Evolutionary conservation across 2,113 vertebrate species (phyloP).

Genomic region (Columbina picui): DNA sequence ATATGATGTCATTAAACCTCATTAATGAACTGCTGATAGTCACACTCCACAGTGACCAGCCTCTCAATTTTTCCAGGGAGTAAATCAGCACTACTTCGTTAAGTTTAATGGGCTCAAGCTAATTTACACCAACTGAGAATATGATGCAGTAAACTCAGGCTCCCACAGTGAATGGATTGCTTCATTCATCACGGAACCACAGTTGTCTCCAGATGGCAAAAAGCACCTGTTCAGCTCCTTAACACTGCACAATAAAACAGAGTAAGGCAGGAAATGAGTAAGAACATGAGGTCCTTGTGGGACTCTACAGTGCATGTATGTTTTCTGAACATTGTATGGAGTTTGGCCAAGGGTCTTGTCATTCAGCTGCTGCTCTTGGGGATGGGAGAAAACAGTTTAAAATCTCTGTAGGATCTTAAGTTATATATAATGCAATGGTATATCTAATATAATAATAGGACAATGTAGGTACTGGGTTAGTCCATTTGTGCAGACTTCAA

Average conservation of each 20-base stretch:
- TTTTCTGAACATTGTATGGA: not conserved
- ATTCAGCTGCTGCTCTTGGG: not conserved
- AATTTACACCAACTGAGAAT: not conserved
- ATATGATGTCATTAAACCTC: not conserved
- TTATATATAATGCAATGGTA: not conserved
- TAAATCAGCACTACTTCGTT: not conserved
- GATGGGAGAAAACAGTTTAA: not conserved
- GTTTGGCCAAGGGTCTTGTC: not conserved
- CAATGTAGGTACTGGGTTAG: not conserved
- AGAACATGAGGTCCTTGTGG: not conserved
- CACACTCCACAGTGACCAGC: not conserved
- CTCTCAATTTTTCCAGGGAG: not conserved
- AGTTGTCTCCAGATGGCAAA: not conserved
- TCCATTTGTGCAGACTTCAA: not conserved
- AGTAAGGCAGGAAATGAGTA: not conserved
- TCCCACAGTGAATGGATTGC: not conserved
- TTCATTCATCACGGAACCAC: not conserved
- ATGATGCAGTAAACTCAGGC: not conserved
- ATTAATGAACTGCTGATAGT: slow-evolving; percentile 15
- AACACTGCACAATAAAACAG: not conserved
- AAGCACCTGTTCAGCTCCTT: not conserved
- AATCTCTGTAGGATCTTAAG: not conserved
- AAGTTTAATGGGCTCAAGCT: not conserved
- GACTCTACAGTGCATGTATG: fast-evolving
- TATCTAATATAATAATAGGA: not conserved